Percentiles rank a stretch among this genome's conserved stretches.
Conservation (phyloP, 35 echinoderm and acorn worm genomes). For the Heliocidaris tuberculata region DNA sequence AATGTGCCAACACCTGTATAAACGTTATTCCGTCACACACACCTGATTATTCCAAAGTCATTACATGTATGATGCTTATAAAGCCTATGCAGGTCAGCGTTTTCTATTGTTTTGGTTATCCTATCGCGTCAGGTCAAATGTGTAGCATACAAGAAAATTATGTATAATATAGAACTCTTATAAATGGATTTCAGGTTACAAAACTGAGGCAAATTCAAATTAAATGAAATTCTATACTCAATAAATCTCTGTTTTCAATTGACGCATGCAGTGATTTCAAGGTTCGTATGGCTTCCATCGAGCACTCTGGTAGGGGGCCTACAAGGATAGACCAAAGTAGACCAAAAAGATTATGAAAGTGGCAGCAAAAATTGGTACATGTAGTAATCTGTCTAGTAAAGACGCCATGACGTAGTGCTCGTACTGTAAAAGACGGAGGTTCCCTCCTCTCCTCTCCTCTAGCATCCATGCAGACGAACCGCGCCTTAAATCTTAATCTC, state of each 20-base stretch:
- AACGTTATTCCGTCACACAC: background rate
- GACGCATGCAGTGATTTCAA: background rate
- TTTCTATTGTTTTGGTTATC: background rate
- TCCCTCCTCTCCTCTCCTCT: background rate
- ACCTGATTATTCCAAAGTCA: background rate
- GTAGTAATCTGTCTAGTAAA: background rate
- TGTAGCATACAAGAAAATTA: background rate
- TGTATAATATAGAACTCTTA: background rate
- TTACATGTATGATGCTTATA: background rate
- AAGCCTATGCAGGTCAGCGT: background rate
- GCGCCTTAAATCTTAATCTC: background rate
- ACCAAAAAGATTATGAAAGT: background rate
- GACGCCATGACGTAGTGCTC: background rate
- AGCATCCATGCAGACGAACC: background rate
- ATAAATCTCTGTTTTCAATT: background rate
- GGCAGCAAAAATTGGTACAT: background rate
- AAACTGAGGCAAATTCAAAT: background rate
- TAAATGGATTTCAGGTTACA: background rate
- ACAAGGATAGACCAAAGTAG: background rate
- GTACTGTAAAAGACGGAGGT: background rate
- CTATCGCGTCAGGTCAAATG: background rate
- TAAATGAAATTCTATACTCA: background rate
- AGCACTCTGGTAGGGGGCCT: background rate
- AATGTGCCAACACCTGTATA: background rate
- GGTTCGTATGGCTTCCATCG: background rate